phyloP scores from a whole-genome alignment of 2,113 vertebrate species.

The Chionis minor region DNA sequence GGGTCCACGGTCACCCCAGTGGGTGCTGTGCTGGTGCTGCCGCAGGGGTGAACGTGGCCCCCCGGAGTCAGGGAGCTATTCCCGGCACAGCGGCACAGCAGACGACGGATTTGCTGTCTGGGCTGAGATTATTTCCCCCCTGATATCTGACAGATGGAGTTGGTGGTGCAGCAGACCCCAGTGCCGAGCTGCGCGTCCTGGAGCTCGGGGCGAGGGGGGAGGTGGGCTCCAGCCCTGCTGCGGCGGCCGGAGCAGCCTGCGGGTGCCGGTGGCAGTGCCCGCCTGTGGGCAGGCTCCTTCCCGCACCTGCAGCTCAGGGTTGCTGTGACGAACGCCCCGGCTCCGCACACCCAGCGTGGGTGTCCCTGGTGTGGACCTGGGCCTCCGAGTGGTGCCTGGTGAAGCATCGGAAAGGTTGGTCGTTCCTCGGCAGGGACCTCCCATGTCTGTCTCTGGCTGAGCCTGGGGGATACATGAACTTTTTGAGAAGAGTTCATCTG shows the following conservation, averaged over 20 bases:
- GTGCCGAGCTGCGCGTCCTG: too few relatives aligned
- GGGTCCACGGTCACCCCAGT: fast-evolving
- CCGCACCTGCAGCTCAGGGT: neutral
- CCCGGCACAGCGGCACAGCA: neutral
- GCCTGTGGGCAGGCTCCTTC: neutral
- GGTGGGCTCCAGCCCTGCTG: neutral
- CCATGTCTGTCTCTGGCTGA: neutral
- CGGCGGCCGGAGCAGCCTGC: neutral
- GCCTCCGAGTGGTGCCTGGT: fast-evolving
- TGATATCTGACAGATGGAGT: neutral
- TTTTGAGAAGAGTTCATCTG: neutral
- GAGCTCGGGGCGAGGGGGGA: neutral
- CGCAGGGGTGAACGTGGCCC: neutral
- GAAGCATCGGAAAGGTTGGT: neutral
- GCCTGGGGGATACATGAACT: neutral
- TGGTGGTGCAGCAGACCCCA: neutral
- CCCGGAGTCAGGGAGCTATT: neutral
- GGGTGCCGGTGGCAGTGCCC: neutral
- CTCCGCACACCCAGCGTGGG: neutral
- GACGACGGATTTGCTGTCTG: neutral
- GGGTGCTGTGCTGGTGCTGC: neutral
- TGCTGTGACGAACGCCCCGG: neutral
- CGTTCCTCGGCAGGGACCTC: neutral
- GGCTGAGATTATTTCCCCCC: neutral
- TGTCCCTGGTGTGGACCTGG: neutral